A percentile compares a stretch with the other conserved stretches of the same genome.
phyloP scores from a whole-genome alignment of 2,888 invertebrate species.

The Ethmia dodecea region DNA sequence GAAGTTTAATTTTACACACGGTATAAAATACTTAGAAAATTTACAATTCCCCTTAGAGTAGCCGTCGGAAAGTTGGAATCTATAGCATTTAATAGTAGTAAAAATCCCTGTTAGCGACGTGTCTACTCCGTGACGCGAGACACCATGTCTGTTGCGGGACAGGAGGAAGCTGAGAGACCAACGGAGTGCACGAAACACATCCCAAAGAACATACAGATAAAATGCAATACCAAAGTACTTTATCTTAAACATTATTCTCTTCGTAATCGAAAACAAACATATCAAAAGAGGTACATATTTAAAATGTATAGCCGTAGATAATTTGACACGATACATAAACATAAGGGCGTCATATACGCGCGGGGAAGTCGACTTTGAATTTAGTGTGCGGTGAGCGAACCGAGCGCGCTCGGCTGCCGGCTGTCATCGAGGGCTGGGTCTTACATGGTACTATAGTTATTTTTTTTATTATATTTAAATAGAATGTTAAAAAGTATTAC shows the following conservation, averaged over 20 bases:
- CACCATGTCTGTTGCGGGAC: slow-evolving; percentile 2
- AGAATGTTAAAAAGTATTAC: slow-evolving; percentile 80
- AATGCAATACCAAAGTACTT: slow-evolving; percentile 71
- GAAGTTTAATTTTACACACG: slow-evolving; percentile 63
- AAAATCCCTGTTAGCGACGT: slow-evolving; percentile 21
- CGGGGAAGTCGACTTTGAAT: slow-evolving; percentile 6
- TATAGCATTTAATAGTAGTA: slow-evolving; percentile 24
- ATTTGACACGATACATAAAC: slow-evolving; percentile 59
- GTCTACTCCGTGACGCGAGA: slow-evolving; percentile 10
- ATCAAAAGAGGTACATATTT: slow-evolving; percentile 66
- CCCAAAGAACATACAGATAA: slow-evolving; percentile 58
- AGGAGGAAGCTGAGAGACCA: slow-evolving; percentile 42
- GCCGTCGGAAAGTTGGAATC: slow-evolving; percentile 42
- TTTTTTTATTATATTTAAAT: slow-evolving; percentile 70
- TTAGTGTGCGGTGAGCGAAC: slow-evolving; percentile 1
- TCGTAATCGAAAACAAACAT: slow-evolving; percentile 64
- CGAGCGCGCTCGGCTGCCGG: slow-evolving; percentile 2
- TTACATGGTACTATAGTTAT: slow-evolving; percentile 73
- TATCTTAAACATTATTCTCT: slow-evolving; percentile 64
- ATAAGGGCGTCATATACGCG: slow-evolving; percentile 21
- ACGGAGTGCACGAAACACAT: slow-evolving; percentile 50
- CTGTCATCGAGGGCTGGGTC: slow-evolving; percentile 54
- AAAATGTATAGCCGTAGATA: slow-evolving; percentile 56
- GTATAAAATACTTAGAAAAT: slow-evolving; percentile 77
- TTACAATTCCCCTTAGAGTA: slow-evolving; percentile 65